A percentile compares a stretch with the other conserved stretches of the same genome.
These are phyloP conservation scores for Alauda arvensis DNA, from an alignment of 2,797 vertebrate species.

Conservation along the genomic window DNA sequence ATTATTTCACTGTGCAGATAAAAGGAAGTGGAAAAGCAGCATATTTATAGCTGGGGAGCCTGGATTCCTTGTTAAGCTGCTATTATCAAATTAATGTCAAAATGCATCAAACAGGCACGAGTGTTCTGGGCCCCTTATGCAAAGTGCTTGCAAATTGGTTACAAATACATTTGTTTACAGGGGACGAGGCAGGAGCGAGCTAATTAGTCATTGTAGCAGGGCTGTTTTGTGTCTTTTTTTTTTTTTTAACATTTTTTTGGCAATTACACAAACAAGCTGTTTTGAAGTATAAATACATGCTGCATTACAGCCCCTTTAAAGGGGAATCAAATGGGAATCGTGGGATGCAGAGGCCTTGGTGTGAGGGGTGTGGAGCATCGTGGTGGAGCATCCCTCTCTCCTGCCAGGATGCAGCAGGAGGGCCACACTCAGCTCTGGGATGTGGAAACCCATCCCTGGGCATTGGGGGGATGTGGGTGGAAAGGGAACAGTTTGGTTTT, in stretches of 20 bases:
- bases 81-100: slow-evolving; percentile 67
- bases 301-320: not conserved
- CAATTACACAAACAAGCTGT: slow-evolving; percentile 57
- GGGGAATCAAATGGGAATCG: not conserved
- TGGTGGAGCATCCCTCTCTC: not conserved
- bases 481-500: rapidly evolving
- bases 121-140: slow-evolving; percentile 55
- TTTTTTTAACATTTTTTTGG: slow-evolving; percentile 27
- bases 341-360: not conserved
- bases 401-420: not conserved
- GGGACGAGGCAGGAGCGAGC: slow-evolving; percentile 54
- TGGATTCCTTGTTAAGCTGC: slow-evolving; percentile 61
- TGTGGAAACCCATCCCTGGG: not conserved
- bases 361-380: not conserved
- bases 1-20: slow-evolving; percentile 66
- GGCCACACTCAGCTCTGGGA: not conserved
- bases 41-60: slow-evolving; percentile 62
- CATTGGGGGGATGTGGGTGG: rapidly evolving
- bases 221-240: not conserved
- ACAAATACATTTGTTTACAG: slow-evolving; percentile 67
- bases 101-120: slow-evolving; percentile 67
- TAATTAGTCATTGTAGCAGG: slow-evolving; percentile 61
- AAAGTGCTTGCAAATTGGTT: slow-evolving; percentile 64
- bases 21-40: slow-evolving; percentile 59
- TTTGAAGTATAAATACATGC: slow-evolving; percentile 33